These are phyloP conservation scores for Gobio gobio DNA, from an alignment of 2,113 vertebrate genomes.

Conservation along the genomic window DNA sequence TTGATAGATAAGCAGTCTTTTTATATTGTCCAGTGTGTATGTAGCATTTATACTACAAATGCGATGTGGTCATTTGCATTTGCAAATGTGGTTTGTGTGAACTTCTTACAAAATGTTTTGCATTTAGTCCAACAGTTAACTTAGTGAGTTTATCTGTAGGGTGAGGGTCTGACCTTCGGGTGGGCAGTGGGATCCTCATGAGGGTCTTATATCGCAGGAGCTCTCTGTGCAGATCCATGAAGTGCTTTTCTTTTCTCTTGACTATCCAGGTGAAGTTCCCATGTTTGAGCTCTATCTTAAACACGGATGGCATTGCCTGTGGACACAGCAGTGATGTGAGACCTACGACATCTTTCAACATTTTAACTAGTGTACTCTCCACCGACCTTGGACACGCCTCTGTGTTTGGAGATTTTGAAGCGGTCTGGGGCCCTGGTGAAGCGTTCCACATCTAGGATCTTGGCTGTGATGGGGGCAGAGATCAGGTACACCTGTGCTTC, in stretches of 20 bases:
- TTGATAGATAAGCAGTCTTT: not conserved
- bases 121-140: not conserved
- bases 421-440: conserved; percentile 84
- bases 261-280: conserved; percentile 94
- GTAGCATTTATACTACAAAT: not conserved
- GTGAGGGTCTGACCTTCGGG: conserved; percentile 81
- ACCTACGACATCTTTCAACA: not conserved
- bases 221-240: conserved; percentile 94
- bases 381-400: conserved; percentile 77
- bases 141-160: not conserved
- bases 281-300: conserved; percentile 92
- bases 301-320: conserved; percentile 86
- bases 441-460: conserved; percentile 90
- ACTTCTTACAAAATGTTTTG: not conserved
- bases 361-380: not conserved
- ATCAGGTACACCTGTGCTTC: conserved; percentile 79
- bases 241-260: conserved; percentile 97
- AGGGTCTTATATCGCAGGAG: conserved; percentile 94
- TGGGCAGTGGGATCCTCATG: conserved; percentile 92
- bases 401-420: conserved; percentile 72
- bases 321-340: not conserved
- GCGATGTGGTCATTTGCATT: not conserved
- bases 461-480: conserved; percentile 83
- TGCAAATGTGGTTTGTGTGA: not conserved
- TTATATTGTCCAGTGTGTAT: not conserved